Evolutionary conservation across 2,888 invertebrate species (phyloP).

Genomic region (Drosophila borborema): DNA sequence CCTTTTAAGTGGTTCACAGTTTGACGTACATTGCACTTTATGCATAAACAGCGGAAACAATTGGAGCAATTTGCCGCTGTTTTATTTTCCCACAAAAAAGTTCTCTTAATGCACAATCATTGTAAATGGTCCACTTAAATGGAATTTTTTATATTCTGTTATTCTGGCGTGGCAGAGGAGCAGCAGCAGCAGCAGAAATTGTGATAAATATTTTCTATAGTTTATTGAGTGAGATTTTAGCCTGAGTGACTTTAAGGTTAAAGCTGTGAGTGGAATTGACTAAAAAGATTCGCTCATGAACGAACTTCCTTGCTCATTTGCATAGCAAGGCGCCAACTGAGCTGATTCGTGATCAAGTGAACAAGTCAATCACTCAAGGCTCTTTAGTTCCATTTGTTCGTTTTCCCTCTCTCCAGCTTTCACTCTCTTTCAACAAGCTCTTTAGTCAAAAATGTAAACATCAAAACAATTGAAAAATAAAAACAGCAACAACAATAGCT

Average conservation of each 20-base stretch:
- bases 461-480: conserved; percentile 20
- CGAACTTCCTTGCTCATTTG: neutral
- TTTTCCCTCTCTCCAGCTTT: neutral
- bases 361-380: neutral
- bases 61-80: conserved; percentile 13
- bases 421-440: neutral
- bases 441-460: conserved; percentile 21
- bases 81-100: conserved; percentile 2
- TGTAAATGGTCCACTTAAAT: conserved; percentile 38
- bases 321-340: neutral
- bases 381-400: neutral
- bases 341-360: neutral
- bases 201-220: neutral
- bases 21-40: conserved; percentile 4
- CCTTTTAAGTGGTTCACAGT: neutral
- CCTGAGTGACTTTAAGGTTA: neutral
- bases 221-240: neutral
- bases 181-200: neutral
- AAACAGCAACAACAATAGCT: neutral
- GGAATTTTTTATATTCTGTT: conserved; percentile 2
- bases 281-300: neutral
- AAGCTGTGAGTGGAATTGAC: neutral
- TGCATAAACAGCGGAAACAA: conserved; percentile 20
- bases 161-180: neutral
- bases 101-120: conserved; percentile 40